A percentile compares a stretch with the other conserved stretches of the same genome.
These are phyloP conservation scores for Allobates femoralis DNA, from an alignment of 2,797 vertebrate species.

Conservation along the genomic window DNA sequence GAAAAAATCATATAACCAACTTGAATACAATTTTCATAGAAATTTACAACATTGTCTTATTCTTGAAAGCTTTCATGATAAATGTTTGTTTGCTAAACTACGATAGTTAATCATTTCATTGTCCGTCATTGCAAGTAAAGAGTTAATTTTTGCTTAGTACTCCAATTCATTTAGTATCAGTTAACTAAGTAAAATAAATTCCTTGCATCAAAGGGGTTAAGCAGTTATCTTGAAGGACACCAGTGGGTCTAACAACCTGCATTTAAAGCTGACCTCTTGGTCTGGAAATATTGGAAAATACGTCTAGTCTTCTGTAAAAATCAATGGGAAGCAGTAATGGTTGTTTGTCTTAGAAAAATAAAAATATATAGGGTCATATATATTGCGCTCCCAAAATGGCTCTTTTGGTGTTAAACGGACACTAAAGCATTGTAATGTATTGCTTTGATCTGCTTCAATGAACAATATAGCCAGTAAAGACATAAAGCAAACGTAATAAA, in stretches of 20 bases:
- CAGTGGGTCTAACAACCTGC: constrained; percentile 44
- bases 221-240: constrained; percentile 40
- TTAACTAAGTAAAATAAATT: constrained; percentile 2
- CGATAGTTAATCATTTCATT: neutral
- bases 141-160: neutral
- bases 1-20: neutral
- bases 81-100: neutral
- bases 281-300: constrained; percentile 61
- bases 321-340: constrained; percentile 59
- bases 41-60: neutral
- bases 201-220: constrained; percentile 38
- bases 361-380: constrained; percentile 60
- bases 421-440: constrained; percentile 60
- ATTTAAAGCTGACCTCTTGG: constrained; percentile 56
- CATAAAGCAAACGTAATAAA: constrained; percentile 44
- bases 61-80: neutral
- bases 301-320: constrained; percentile 59
- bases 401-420: constrained; percentile 61
- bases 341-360: constrained; percentile 61
- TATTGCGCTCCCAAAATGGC: constrained; percentile 51
- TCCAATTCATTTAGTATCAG: neutral
- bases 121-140: neutral
- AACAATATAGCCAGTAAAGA: constrained; percentile 41
- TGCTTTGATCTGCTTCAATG: constrained; percentile 53
- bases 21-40: neutral